phyloP scores from a whole-genome alignment of 2,797 vertebrate genomes.

The Nannoperca obscura region DNA sequence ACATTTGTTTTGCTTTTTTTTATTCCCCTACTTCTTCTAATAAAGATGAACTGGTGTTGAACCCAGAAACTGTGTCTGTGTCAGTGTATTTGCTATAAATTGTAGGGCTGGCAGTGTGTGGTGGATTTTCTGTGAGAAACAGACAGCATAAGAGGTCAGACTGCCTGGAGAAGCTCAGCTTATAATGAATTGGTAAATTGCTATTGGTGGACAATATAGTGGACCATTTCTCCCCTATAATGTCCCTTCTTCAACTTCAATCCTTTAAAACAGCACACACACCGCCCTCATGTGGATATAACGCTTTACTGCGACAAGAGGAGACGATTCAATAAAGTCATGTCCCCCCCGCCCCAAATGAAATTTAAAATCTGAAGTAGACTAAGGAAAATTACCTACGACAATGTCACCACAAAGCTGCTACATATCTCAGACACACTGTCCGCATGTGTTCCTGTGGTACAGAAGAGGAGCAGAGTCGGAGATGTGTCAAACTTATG shows the following conservation, averaged over 20 bases:
- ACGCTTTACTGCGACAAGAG: slow-evolving; percentile 32
- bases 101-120: slow-evolving; percentile 2
- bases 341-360: background rate
- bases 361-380: background rate
- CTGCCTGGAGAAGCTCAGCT: slow-evolving; percentile 4
- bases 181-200: slow-evolving; percentile 19
- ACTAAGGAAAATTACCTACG: background rate
- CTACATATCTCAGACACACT: background rate
- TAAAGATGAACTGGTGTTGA: slow-evolving; percentile 73
- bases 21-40: slow-evolving; percentile 66
- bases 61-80: slow-evolving; percentile 23
- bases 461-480: background rate
- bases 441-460: background rate
- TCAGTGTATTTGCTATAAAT: slow-evolving; percentile 24
- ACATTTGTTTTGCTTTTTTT: slow-evolving; percentile 38
- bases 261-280: slow-evolving; percentile 50
- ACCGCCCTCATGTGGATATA: slow-evolving; percentile 66
- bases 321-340: background rate
- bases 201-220: background rate
- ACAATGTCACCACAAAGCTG: background rate
- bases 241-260: background rate
- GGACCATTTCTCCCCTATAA: background rate
- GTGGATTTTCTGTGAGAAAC: slow-evolving; percentile 13
- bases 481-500: background rate
- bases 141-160: slow-evolving; percentile 18